A percentile compares a stretch with the other conserved stretches of the same genome.
These are phyloP conservation scores for Bombus soroeensis DNA, from an alignment of 1,140 invertebrate species.

Conservation along the genomic window DNA sequence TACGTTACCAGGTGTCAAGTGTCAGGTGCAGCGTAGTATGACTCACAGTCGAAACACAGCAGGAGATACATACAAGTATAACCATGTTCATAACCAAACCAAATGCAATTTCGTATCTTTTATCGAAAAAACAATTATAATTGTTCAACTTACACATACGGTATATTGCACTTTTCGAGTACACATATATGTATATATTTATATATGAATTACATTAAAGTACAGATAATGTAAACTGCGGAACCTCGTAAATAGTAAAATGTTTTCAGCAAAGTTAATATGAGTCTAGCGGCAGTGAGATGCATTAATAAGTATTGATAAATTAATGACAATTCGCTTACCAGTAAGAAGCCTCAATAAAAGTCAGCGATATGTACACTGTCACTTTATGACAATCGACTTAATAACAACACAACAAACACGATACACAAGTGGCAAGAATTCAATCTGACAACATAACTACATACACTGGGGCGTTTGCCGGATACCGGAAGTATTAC, in stretches of 20 bases:
- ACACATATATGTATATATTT: background rate
- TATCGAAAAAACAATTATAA: background rate
- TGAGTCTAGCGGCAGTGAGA: constrained; percentile 42
- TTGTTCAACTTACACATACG: background rate
- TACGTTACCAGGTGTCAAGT: constrained; percentile 46
- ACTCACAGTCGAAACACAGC: constrained; percentile 50
- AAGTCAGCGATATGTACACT: background rate
- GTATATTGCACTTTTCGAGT: background rate
- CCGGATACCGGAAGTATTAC: constrained; percentile 72
- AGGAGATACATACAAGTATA: constrained; percentile 37
- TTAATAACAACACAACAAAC: constrained; percentile 35
- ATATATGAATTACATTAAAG: background rate
- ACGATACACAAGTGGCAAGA: constrained; percentile 22
- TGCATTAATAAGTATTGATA: background rate
- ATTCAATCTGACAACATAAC: constrained; percentile 36
- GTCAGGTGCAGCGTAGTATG: constrained; percentile 56
- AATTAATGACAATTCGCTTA: constrained; percentile 44
- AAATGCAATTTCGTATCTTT: background rate
- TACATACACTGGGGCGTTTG: constrained; percentile 72
- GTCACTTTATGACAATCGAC: constrained; percentile 8
- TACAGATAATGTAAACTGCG: constrained; percentile 13
- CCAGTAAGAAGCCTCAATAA: constrained; percentile 18
- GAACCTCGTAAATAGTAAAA: constrained; percentile 21
- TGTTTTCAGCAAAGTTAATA: constrained; percentile 48
- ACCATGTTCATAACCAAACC: constrained; percentile 47